Evolutionary conservation across 2,888 invertebrate species (phyloP), one percentile per base, ranked within the genome.

Genomic region (Notodonta dromedarius): DNA sequence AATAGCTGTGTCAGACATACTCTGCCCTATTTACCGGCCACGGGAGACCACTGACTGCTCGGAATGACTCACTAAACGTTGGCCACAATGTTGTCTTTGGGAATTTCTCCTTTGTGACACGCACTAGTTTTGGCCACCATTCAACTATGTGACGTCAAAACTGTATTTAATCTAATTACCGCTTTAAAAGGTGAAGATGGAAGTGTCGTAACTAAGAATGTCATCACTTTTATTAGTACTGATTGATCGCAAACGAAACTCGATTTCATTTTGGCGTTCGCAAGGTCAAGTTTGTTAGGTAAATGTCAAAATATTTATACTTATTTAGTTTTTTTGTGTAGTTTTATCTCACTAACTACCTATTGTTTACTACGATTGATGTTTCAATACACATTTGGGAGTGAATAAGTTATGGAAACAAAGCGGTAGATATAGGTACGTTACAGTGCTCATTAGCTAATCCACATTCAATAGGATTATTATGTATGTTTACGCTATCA

Each of bases 101-200:
- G 81, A 84, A 83, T 84, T 82, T 84, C 79, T 83, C 80, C 81
- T 82, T 85, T 88, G 85, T 86, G 79, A 80, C 68, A 71, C 67
- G 62, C 66, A 67, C 77, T 74, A 74, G 72, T 80, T 79, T 85
- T 89, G 88, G 88, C 87, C 73, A 65, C 66, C 60, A 70, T 82
- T 87, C 89, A 87, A 87, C 77, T 79, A 77, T 83, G 66, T 52
- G 59, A 58, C 62, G 60, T 65, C 67, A 64, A 70, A 72, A 71
- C 74, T 70, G 72, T 66, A 66, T 62, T 70, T 56, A 65, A 65
- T 58, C 59, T 63, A 73, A 70, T 55, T 61, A 67, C 60, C 59
- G 52, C 72, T 78, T 61, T 62, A 73, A 69, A 73, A 68, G 69
- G 67, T 35, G 65, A 70, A 66, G 13, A 72, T 60, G 59, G 8